Evolutionary conservation across 2,113 vertebrate species (phyloP).

Genomic region (Cyphomyrus plagiostoma): DNA sequence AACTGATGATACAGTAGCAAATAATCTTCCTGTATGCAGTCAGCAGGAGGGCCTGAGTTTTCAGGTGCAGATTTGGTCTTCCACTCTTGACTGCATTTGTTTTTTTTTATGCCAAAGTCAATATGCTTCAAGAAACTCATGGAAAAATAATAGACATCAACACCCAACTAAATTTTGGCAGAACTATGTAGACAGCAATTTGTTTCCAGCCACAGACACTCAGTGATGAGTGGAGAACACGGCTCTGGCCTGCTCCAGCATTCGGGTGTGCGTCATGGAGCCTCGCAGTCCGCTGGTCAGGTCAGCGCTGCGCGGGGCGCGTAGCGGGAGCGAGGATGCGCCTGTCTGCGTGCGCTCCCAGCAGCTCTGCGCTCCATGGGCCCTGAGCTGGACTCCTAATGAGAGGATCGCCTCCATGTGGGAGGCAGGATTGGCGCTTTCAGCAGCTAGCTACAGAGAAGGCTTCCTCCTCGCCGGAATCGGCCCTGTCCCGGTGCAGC

Average conservation of each 20-base stretch:
- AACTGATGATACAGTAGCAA: not conserved
- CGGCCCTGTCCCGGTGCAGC: constrained; percentile 47
- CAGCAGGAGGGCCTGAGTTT: not conserved
- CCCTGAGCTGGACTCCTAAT: constrained; percentile 3
- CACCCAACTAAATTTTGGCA: not conserved
- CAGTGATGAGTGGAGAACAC: not conserved
- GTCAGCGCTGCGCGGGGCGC: not conserved
- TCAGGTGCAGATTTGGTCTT: not conserved
- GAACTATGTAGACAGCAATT: not conserved
- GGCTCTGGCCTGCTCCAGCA: not conserved
- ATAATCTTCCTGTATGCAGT: not conserved
- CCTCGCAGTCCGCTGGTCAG: too few relatives aligned
- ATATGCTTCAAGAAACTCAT: not conserved
- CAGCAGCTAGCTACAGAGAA: constrained; percentile 16
- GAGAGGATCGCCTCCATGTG: not conserved
- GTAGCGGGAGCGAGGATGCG: not conserved
- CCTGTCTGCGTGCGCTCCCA: not conserved
- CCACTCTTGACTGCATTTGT: not conserved
- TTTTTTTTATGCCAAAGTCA: not conserved
- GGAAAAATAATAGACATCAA: constrained; percentile 5
- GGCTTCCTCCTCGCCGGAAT: constrained; percentile 44
- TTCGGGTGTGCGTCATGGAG: not conserved
- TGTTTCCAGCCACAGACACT: not conserved
- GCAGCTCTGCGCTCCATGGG: not conserved
- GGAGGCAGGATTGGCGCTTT: not conserved